Evolutionary conservation across 2,797 vertebrate species (phyloP).

Genomic region (Oryzias sinensis): DNA sequence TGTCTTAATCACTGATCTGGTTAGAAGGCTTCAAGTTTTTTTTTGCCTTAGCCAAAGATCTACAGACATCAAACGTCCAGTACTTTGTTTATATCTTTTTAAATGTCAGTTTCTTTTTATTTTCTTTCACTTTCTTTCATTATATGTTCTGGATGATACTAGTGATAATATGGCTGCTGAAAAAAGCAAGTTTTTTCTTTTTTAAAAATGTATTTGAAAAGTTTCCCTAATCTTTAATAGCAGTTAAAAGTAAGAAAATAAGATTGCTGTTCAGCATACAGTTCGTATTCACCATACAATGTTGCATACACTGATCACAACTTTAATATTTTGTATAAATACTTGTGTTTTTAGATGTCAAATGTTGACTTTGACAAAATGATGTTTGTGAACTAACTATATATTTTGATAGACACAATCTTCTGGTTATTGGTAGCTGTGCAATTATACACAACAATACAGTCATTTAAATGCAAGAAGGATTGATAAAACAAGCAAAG

Average conservation of each 20-base stretch:
- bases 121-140: background rate
- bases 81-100: background rate
- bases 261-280: no score
- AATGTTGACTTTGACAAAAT: background rate
- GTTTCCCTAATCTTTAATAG: no score
- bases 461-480: no score
- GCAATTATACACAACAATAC: no score
- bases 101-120: constrained; percentile 1
- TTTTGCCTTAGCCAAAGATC: background rate
- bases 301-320: no score
- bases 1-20: background rate
- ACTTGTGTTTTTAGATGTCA: background rate
- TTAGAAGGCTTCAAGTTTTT: background rate
- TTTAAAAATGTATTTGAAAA: no score
- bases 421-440: no score
- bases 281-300: no score
- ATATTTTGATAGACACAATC: background rate
- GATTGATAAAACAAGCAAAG: no score
- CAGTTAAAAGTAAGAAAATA: no score
- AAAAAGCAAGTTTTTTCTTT: no score
- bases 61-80: background rate
- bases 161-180: background rate
- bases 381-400: background rate
- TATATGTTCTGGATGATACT: background rate
- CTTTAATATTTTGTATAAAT: no score